Base-by-base conservation (phyloP, 92 coral and sea anemone genomes). In the Phenganax stokvisi region DNA sequence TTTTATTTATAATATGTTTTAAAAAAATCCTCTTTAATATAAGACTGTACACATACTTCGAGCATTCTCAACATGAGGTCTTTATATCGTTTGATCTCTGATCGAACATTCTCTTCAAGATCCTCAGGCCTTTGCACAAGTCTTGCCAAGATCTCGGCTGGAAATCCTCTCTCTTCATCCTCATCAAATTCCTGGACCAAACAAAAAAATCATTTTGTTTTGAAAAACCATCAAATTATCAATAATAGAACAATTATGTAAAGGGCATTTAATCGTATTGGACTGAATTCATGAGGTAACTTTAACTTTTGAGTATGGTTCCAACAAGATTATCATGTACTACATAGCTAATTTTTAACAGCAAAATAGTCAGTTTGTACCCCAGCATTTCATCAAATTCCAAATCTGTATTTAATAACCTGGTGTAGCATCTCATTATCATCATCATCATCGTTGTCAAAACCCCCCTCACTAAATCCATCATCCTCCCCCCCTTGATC, bases 41-140 rank as follows among this genome's bases (percentile, higher is more conserved):
- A 3, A 60, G 44, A 59, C 9, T 1, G n/a, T 29, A n/a, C 12
- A 25, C 9, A 9, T 89, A 93, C 97, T 93, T 93, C 98, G 17
- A 93, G 83, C 57, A 96, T 87, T 54, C 98, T 85, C 31, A 93
- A 87, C 84, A 93, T 83, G 90, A 93, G 92, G 63, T 93, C 97
- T 10, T 89, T 89, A 77, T 86, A 93, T 57, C 87, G 87, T 79
- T 89, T 89, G 30, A 93, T 87, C 81, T 92, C 89, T 0, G 98
- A 70, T 54, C 88, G 81, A 1, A 91, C 92, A 84, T 93, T 93
- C 72, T 84, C 93, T 12, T 97, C 93, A 55, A 93, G 84, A 69
- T 93, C 98, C 52, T 93, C 98, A 52, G 98, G 98, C 74, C 98
- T 88, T 13, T 84, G 83, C 9, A 91, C 97, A 70, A 93, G 93